Evolutionary conservation across 1,140 invertebrate species (phyloP).

Genomic region (Gryon sp.): DNA sequence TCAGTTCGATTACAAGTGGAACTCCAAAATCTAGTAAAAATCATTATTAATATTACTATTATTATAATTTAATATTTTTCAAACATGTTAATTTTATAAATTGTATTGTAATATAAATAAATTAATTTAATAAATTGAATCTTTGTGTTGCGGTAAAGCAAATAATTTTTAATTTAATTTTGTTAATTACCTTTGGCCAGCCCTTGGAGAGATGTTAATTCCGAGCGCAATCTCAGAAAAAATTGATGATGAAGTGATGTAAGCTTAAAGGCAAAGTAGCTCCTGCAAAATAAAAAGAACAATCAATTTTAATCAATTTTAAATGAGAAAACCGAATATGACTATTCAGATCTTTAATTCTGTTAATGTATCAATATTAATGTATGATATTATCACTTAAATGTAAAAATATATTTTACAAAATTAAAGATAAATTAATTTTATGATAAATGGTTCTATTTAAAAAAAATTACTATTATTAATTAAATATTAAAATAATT

Average conservation of each 20-base stretch:
- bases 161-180: no score
- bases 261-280: constrained; percentile 86
- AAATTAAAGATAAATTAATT: no score
- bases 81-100: neutral
- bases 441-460: no score
- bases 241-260: constrained; percentile 88
- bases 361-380: no score
- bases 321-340: no score
- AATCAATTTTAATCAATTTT: constrained; percentile 29
- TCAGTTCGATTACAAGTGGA: constrained; percentile 66
- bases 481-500: no score
- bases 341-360: no score
- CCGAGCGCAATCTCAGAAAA: constrained; percentile 85
- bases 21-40: constrained; percentile 77
- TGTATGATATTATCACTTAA: no score
- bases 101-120: neutral
- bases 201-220: constrained; percentile 84
- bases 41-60: neutral
- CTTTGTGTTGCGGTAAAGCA: no score
- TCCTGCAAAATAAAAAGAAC: constrained; percentile 75
- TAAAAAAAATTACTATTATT: no score
- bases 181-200: constrained; percentile 81
- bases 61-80: neutral
- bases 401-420: no score
- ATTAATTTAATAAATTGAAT: neutral